Conservation (phyloP, 2,797 vertebrate species). For the Mormyrus proboscirostris region DNA sequence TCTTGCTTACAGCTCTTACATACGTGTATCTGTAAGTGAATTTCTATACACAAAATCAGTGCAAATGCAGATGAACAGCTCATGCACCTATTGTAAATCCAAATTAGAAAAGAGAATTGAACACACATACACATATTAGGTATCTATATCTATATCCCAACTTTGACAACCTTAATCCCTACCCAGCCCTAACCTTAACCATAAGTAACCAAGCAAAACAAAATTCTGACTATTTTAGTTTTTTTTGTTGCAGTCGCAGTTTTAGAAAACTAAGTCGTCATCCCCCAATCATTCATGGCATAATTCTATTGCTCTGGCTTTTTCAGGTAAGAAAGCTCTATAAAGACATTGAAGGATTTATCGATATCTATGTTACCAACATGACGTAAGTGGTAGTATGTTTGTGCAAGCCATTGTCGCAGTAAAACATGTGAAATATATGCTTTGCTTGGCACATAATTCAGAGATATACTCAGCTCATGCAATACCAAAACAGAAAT, state of each 20-base stretch:
- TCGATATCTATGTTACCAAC: slow-evolving; percentile 15
- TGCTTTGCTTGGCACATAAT: not conserved
- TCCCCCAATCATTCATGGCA: not conserved
- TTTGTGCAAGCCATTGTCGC: not conserved
- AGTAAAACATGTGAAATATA: not conserved
- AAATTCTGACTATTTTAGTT: not conserved
- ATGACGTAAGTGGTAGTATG: slow-evolving; percentile 14
- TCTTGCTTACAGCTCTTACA: slow-evolving; percentile 2
- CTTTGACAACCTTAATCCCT: not conserved
- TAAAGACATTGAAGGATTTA: slow-evolving; percentile 11
- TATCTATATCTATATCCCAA: not conserved
- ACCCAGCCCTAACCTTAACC: not conserved
- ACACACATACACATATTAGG: not conserved
- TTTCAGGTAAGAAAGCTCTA: not conserved
- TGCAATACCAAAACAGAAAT: not conserved
- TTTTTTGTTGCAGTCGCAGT: not conserved
- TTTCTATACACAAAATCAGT: not conserved
- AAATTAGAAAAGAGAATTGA: not conserved
- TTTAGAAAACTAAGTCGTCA: not conserved
- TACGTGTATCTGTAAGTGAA: not conserved
- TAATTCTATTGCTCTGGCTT: not conserved
- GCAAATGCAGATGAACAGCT: not conserved
- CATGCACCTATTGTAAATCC: not conserved
- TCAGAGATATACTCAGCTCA: not conserved
- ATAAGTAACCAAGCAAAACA: not conserved